Base-by-base conservation (phyloP, 2,888 invertebrate genomes). In the Cepaea hortensis region DNA sequence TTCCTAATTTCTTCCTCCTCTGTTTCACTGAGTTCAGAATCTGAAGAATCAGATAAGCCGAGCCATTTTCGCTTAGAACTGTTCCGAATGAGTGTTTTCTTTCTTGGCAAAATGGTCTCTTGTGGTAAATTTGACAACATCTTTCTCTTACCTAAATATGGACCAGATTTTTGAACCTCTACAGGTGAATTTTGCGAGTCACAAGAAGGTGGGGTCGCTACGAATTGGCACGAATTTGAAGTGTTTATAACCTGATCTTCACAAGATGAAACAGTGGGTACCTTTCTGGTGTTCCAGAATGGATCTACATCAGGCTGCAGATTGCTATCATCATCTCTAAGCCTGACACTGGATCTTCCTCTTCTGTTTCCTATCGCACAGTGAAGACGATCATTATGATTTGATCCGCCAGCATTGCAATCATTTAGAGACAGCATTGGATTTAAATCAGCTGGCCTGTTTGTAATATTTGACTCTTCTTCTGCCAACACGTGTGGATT, bases 41-140 rank as follows among this genome's bases (percentile, higher is more conserved):
- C 86, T 9, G 86, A 81, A 15, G 85, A 86, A n/a, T 82, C 82
- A 70, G 68, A 48, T 15, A 70, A 83, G 11, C 83, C 82, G 9
- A 86, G 70, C 13, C 86, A 61, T 20, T 77, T 82, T 20, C 83
- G 68, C 61, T 83, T 86, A 23, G 68, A 61, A 15, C 65, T 84
- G 55, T 73, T 75, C 75, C 55, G 81, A 3, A 62, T 35, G 9
- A 62, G 46, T 48, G 35, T 81, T 75, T n/a, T 76, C 35, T 82
- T 82, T 48, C n/a, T 50, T n/a, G 81, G 73, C 61, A 75, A 1
- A 1, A 55, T 70, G 73, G 13, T 11, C 18, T 81, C 68, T 80
- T 9, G 76, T n/a, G 62, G 3, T 72, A 72, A 73, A 61, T 50
- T 23, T 23, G 13, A 23, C 4, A 15, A 6, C 3, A 82, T 73